Evolutionary conservation across 2,888 invertebrate species (phyloP).

Genomic region (Emesis furor): DNA sequence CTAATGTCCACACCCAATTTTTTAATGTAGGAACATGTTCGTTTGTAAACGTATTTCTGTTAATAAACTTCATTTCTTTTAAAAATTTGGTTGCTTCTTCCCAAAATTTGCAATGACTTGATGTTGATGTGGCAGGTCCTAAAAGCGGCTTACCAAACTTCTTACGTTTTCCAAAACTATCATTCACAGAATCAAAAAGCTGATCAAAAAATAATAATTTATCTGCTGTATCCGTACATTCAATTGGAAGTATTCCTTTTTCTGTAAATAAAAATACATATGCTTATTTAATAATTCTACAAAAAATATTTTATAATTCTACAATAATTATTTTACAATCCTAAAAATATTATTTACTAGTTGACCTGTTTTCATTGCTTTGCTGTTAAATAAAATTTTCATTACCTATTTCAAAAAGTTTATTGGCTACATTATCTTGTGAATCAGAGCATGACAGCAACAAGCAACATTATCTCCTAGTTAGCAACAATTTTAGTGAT

Average conservation of each 20-base stretch:
- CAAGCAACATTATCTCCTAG: too few species aligned
- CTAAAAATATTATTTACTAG: too few species aligned
- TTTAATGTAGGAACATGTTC: conserved; percentile 55
- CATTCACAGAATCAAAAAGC: conserved; percentile 60
- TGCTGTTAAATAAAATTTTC: too few species aligned
- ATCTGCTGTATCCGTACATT: conserved; percentile 54
- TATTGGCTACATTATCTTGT: too few species aligned
- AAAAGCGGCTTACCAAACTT: conserved; percentile 43
- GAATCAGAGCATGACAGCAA: too few species aligned
- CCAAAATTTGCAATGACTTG: conserved; percentile 46
- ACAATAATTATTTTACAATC: too few species aligned
- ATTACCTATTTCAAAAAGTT: too few species aligned
- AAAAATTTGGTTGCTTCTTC: conserved; percentile 29
- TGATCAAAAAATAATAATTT: conserved; percentile 54
- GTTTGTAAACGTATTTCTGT: conserved; percentile 5
- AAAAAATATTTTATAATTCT: too few species aligned
- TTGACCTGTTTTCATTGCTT: too few species aligned
- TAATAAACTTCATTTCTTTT: conserved; percentile 60
- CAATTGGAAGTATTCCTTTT: conserved; percentile 40
- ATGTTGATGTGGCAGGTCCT: conserved; percentile 50
- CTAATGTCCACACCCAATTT: conserved; percentile 66
- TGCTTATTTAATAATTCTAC: too few species aligned
- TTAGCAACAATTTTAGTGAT: too few species aligned
- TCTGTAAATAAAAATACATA: conserved; percentile 23
- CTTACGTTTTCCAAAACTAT: conserved; percentile 51